Conservation (phyloP, 2,113 vertebrate species). For the Hippopotamus amphibius region DNA sequence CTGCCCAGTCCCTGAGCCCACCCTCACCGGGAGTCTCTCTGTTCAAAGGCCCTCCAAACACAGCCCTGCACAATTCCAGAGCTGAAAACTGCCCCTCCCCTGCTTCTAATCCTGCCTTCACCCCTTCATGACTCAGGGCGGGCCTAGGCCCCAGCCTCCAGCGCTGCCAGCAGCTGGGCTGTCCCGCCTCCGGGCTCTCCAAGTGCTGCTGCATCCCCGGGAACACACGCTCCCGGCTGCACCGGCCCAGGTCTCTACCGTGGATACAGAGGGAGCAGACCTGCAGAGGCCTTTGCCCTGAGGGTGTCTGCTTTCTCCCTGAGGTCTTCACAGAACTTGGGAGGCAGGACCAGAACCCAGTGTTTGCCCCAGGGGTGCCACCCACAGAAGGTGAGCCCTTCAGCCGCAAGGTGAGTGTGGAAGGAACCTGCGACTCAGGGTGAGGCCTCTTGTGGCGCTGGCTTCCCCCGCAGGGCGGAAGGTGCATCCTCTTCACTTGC, state of each 20-base stretch:
- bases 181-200: neutral
- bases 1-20: too few species aligned
- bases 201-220: rapidly evolving
- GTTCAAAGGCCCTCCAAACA: neutral
- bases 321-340: neutral
- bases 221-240: rapidly evolving
- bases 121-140: neutral
- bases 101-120: rapidly evolving
- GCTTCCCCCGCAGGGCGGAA: neutral
- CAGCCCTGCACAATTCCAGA: neutral
- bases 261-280: rapidly evolving
- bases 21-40: neutral
- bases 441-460: neutral
- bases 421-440: rapidly evolving
- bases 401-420: rapidly evolving
- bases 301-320: rapidly evolving
- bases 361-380: neutral
- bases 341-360: neutral
- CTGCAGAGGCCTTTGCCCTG: neutral
- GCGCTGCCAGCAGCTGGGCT: rapidly evolving
- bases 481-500: rapidly evolving
- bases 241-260: neutral
- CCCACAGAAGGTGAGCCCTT: rapidly evolving
- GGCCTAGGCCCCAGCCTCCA: neutral
- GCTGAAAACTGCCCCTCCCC: too few species aligned